A percentile compares a stretch with the other conserved stretches of the same genome.
Conservation (phyloP, 1,140 invertebrate genomes). For the Drosophila aff. region DNA sequence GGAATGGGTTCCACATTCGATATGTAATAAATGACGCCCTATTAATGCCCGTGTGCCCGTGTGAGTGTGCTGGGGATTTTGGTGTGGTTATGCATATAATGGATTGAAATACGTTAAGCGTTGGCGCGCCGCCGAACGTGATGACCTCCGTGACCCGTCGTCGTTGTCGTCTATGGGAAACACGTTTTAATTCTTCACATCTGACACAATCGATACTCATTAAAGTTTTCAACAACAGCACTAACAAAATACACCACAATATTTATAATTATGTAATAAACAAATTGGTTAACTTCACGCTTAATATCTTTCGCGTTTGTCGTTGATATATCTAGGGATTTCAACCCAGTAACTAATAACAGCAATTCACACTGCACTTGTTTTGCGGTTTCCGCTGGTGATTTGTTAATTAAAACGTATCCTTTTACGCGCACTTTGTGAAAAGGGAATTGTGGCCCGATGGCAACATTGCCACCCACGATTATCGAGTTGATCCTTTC, state of each 20-base stretch:
- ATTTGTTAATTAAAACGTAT: conserved; percentile 46
- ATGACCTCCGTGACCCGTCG: conserved; percentile 69
- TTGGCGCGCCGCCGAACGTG: conserved; percentile 37
- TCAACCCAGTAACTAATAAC: neutral
- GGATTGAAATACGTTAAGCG: conserved; percentile 64
- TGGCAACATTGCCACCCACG: conserved; percentile 13
- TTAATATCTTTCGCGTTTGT: neutral
- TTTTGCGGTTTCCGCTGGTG: neutral
- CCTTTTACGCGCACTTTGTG: conserved; percentile 52
- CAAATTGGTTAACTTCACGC: neutral
- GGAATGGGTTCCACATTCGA: conserved; percentile 50
- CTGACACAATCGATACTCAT: conserved; percentile 78
- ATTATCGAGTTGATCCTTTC: conserved; percentile 59
- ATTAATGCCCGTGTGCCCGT: conserved; percentile 38
- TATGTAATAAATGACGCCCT: conserved; percentile 67
- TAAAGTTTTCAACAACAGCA: conserved; percentile 73
- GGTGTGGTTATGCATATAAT: conserved; percentile 62
- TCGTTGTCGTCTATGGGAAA: conserved; percentile 43
- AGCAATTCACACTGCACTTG: neutral
- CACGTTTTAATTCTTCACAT: conserved; percentile 51
- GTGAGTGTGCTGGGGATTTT: conserved; percentile 38
- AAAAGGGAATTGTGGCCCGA: conserved; percentile 1
- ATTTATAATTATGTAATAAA: conserved; percentile 37
- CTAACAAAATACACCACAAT: conserved; percentile 35
- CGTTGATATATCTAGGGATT: neutral